Base-by-base conservation (phyloP, 2,113 vertebrate species). In the Salvelinus namaycush region DNA sequence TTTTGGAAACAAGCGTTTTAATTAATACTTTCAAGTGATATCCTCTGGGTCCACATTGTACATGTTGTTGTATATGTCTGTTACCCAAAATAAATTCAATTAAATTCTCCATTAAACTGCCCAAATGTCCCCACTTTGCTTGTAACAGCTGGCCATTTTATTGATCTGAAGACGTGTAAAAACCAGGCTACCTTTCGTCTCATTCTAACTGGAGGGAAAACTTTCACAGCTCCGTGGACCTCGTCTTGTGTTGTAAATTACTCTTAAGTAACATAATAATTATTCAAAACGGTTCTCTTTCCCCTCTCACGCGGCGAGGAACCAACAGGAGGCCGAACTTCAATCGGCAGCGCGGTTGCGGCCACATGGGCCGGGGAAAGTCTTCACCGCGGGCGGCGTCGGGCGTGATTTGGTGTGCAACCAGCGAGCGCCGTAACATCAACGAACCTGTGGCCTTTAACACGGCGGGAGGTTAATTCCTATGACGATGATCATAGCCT, bases 241-340 rank as follows among this genome's bases (percentile, higher is more conserved):
- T 74, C 20, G 86, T 83, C 87, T 92, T 93, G 91, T 93, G 90
- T 92, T 93, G 91, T 91, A 91, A 93, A 94, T 93, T 85, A 86
- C 90, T 86, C 88, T 82, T 84, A 72, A 92, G 89, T 90, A 91
- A 93, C 90, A 93, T 91, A 83, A 92, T 91, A 89, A 93, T 92
- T 90, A 92, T 92, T 87, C 80, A 77, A 76, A 87, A 79, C 85
- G 89, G 81, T 88, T 77, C 80, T 82, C 87, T 83, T 84, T 74
- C 79, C 77, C 74, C 29, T 84, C 82, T 12, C 93, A 91, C 74
- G 91, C 90, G 83, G 90, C 7, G 90, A 84, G 76, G 83, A 71
- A 86, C 81, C 91, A 83, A 88, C 88, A 83, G 91, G 89, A 82
- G 81, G 90, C 82, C 82, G 76, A 86, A 90, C 90, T 91, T 94